These are phyloP conservation scores for Phaetusa simplex DNA, from an alignment of 2,113 vertebrate species.

Conservation along the genomic window DNA sequence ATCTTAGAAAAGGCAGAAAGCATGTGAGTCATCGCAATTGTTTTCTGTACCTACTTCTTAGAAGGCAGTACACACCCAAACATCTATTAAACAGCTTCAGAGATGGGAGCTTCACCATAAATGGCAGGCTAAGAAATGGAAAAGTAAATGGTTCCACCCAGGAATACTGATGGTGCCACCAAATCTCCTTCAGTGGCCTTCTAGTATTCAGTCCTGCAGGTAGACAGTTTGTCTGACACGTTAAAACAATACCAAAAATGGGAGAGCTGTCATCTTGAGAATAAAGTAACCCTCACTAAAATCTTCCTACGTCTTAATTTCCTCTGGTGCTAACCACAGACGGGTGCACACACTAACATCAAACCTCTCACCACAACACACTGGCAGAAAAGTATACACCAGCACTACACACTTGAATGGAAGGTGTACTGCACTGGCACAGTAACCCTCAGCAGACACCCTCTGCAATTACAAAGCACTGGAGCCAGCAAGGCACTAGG, in stretches of 20 bases:
- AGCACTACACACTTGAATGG: background rate
- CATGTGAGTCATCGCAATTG: rapidly evolving
- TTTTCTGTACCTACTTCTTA: background rate
- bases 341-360: rapidly evolving
- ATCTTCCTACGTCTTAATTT: background rate
- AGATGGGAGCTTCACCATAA: background rate
- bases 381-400: background rate
- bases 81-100: background rate
- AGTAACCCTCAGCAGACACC: background rate
- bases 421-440: rapidly evolving
- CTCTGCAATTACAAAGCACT: background rate
- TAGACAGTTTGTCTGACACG: background rate
- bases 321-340: background rate
- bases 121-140: background rate
- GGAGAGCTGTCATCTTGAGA: background rate
- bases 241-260: background rate
- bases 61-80: background rate
- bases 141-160: background rate
- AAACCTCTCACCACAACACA: background rate
- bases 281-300: background rate
- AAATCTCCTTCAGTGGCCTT: background rate
- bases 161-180: background rate
- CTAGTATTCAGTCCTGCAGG: background rate
- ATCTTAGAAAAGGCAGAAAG: background rate
- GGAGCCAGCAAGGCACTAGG: background rate